These are phyloP conservation scores for Magallana angulata DNA, from an alignment of 1,140 invertebrate species.

Conservation along the genomic window DNA sequence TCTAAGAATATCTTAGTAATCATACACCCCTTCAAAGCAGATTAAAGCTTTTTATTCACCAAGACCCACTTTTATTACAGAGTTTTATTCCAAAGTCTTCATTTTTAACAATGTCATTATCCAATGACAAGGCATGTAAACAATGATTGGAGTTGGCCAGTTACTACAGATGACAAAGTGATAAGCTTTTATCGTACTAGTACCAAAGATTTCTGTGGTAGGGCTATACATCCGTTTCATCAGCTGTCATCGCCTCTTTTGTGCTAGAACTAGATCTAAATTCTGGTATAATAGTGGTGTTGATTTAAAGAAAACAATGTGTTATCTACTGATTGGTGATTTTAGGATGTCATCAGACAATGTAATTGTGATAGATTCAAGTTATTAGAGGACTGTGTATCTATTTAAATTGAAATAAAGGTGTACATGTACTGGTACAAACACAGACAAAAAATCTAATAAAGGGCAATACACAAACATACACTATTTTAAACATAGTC, in stretches of 20 bases:
- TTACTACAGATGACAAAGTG: not conserved
- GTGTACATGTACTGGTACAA: too few species aligned
- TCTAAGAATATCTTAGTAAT: not conserved
- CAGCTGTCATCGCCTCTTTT: slow-evolving; percentile 15
- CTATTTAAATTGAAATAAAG: too few species aligned
- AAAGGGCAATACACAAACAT: too few species aligned
- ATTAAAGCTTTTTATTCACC: not conserved
- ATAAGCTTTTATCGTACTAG: slow-evolving; percentile 24
- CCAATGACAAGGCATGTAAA: slow-evolving; percentile 1
- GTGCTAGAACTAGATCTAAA: slow-evolving; percentile 16
- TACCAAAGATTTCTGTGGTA: slow-evolving; percentile 33
- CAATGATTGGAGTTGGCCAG: not conserved
- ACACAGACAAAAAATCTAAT: too few species aligned
- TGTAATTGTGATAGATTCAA: not conserved
- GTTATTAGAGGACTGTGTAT: too few species aligned
- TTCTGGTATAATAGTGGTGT: not conserved
- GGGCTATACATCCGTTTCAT: slow-evolving; percentile 9
- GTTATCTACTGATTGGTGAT: not conserved
- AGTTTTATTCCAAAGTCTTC: slow-evolving; percentile 33
- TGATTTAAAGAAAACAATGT: not conserved
- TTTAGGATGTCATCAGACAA: not conserved
- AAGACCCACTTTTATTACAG: slow-evolving; percentile 16
- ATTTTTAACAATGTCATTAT: slow-evolving; percentile 36
- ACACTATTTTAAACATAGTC: too few species aligned
- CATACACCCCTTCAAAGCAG: not conserved